These are phyloP conservation scores for Anguilla anguilla DNA, from an alignment of 2,797 vertebrate genomes.

Conservation along the genomic window DNA sequence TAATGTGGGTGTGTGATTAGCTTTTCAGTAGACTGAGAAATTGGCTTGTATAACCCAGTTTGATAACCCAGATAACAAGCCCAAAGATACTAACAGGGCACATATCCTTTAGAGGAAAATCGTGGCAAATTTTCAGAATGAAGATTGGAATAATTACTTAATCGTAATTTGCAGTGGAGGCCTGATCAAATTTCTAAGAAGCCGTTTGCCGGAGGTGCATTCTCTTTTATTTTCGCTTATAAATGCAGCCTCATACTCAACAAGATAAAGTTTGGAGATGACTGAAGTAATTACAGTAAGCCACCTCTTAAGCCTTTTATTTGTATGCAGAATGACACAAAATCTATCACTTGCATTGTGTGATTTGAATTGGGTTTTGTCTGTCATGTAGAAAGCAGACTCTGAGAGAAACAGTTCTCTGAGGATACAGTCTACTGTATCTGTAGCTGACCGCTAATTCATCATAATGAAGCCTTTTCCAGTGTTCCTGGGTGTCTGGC, in stretches of 20 bases:
- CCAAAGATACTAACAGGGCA: neutral
- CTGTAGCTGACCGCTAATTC: conserved; percentile 1
- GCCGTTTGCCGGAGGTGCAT: neutral
- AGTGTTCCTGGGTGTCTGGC: conserved; percentile 3
- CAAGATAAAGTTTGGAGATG: neutral
- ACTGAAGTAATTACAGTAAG: conserved; percentile 8
- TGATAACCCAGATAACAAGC: neutral
- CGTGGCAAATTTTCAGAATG: neutral
- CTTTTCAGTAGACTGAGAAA: conserved; percentile 1
- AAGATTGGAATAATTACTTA: neutral
- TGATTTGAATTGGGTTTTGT: neutral
- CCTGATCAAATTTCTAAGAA: neutral
- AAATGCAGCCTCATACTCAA: neutral
- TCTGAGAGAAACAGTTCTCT: neutral
- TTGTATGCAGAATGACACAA: neutral
- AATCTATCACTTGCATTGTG: neutral
- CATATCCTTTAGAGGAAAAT: neutral
- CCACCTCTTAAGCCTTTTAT: neutral
- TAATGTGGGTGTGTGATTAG: neutral
- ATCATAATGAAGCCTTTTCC: neutral
- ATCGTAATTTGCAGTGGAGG: neutral
- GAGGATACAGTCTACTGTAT: neutral
- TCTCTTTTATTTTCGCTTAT: neutral
- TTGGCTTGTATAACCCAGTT: neutral
- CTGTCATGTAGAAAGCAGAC: neutral